Evolutionary conservation across 53 echinoderm and acorn worm species (phyloP), one percentile per base, ranked within the genome.

Genomic region (Antedon mediterranea): DNA sequence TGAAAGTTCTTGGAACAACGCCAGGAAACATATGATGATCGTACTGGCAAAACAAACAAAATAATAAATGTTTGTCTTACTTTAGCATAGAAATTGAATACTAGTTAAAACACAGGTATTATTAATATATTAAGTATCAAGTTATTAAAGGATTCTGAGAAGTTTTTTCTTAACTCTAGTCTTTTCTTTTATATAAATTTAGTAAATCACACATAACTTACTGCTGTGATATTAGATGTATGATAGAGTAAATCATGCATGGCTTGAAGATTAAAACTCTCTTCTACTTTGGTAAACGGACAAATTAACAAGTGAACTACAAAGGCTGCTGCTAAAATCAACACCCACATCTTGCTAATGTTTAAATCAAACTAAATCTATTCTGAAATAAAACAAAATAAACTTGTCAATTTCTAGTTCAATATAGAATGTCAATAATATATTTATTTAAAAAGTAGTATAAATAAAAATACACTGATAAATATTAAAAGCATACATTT

Each of bases 221-320:
- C 94, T 13, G 94, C 91, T 78, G 83, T 87, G 32, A 92, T 87
- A 76, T 97, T 97, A 78, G 77, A 26, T 28, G 83, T 77, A 71
- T 88, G 84, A 80, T 90, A 97, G 71, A 97, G 82, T 27, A 97
- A 71, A 43, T 97, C 97, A 74, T 97, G 92, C 84, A 92, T 92
- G 28, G 92, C 97, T 43, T 97, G 97, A 8, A 97, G 81, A 79
- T 97, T 97, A 75, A 97, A 97, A 74, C 97, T 97, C 76, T 97
- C 97, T 74, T 97, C 97, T 43, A 97, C 97, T 81, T 97, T 97
- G 34, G 97, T 97, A 73, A 81, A 97, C 13, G 97, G 97, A 71
- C 97, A 97, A n/a, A 88, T 70, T 30, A 90, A 31, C 28, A 97
- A 82, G 78, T 97, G 97, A 27, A 83, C 33, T 33, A 78, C 37